phyloP scores from a whole-genome alignment of 2,888 invertebrate species.

The Caenorhabditis afra region DNA sequence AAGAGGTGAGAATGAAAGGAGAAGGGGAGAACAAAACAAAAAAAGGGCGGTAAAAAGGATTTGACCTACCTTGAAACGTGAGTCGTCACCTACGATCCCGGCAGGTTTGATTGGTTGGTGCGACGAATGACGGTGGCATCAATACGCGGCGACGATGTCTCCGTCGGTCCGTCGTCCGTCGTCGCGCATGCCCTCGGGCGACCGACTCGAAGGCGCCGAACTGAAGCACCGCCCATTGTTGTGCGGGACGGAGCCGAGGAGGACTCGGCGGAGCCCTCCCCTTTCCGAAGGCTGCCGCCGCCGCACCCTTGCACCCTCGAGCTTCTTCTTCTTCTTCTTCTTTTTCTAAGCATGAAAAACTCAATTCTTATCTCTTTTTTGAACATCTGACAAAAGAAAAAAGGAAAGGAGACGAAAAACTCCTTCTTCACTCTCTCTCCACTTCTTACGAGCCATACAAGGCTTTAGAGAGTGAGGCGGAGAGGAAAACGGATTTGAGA shows the following conservation, averaged over 20 bases:
- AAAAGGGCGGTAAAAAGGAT: not conserved
- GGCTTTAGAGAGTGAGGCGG: not conserved
- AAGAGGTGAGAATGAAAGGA: not conserved
- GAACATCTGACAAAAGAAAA: conserved; percentile 57
- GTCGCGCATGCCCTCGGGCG: conserved; percentile 59
- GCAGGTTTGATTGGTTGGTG: conserved; percentile 26
- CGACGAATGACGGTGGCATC: conserved; percentile 53
- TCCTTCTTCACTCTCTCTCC: conserved; percentile 13
- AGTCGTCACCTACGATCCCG: conserved; percentile 41
- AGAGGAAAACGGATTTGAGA: conserved; percentile 40
- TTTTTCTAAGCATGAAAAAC: conserved; percentile 48
- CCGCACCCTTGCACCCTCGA: conserved; percentile 50
- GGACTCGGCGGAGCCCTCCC: conserved; percentile 23
- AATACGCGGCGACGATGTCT: conserved; percentile 54
- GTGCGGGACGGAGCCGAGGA: conserved; percentile 20
- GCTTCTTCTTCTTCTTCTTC: conserved; percentile 2
- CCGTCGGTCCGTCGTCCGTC: conserved; percentile 21
- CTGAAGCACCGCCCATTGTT: conserved; percentile 61
- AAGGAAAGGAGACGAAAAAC: conserved; percentile 3
- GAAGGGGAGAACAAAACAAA: conserved; percentile 6
- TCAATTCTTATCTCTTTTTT: conserved; percentile 58
- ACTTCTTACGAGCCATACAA: not conserved
- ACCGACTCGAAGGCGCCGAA: conserved; percentile 55
- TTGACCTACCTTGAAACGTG: conserved; percentile 26
- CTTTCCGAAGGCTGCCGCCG: conserved; percentile 14